These are phyloP conservation scores for Homalodisca vitripennis DNA, from an alignment of 1,140 invertebrate species.

Conservation along the genomic window DNA sequence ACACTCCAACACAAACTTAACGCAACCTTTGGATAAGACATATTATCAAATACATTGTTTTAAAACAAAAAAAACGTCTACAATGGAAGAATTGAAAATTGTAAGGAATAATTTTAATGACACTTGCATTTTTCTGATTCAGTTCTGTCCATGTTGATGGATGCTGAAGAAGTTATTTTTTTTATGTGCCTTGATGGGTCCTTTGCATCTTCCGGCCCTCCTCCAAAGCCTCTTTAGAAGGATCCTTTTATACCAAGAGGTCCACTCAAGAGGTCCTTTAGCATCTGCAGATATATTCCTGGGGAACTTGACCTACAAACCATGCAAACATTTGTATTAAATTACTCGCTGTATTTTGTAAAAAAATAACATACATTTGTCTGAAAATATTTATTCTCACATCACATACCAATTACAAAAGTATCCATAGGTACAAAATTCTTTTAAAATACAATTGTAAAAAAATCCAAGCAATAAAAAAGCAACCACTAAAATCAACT, in stretches of 20 bases:
- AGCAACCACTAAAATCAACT: background rate
- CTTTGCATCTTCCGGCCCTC: constrained; percentile 89
- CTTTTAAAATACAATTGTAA: background rate
- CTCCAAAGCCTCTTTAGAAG: constrained; percentile 82
- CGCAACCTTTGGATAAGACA: too few species aligned
- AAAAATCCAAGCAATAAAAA: background rate
- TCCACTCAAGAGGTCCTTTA: constrained; percentile 79
- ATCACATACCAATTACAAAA: background rate
- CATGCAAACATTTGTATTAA: background rate
- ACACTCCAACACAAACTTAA: too few species aligned
- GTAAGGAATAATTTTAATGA: too few species aligned
- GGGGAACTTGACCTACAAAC: constrained; percentile 78
- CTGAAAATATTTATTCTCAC: background rate
- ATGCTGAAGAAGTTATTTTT: constrained; percentile 89
- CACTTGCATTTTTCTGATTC: constrained; percentile 74
- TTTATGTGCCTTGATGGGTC: constrained; percentile 91
- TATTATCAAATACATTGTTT: background rate
- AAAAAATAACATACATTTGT: background rate
- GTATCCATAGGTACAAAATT: background rate
- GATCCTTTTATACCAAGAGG: constrained; percentile 91
- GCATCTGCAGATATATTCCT: constrained; percentile 83
- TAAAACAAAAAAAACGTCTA: background rate
- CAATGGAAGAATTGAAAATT: too few species aligned
- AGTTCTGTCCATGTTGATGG: constrained; percentile 91
- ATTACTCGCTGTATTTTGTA: background rate